These are phyloP conservation scores for Gobiocypris rarus DNA, from an alignment of 2,113 vertebrate species.

Conservation along the genomic window DNA sequence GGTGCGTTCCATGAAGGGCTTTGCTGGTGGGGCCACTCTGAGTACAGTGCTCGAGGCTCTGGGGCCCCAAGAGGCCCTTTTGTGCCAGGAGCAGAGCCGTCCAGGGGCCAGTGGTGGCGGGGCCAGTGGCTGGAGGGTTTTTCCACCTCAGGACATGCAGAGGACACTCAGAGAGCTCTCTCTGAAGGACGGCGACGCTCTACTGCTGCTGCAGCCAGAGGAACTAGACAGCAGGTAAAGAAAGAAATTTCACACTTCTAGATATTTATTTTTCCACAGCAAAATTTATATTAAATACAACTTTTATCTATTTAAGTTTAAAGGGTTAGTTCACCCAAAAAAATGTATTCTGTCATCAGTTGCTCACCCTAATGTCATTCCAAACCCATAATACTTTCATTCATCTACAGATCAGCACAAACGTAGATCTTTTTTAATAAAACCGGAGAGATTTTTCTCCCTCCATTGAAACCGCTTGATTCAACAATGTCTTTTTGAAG, in stretches of 20 bases:
- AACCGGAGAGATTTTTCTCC: background rate
- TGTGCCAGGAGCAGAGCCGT: slow-evolving; percentile 72
- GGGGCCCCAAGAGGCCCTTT: slow-evolving; percentile 70
- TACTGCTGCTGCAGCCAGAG: slow-evolving; percentile 82
- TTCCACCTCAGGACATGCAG: slow-evolving; percentile 78
- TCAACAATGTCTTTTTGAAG: too few relatives aligned
- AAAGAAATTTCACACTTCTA: background rate
- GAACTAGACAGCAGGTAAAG: slow-evolving; percentile 80
- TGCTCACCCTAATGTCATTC: background rate
- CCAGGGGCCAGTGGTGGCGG: slow-evolving; percentile 54
- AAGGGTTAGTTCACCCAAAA: background rate
- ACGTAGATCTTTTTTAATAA: background rate
- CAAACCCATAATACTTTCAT: background rate
- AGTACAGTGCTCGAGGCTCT: slow-evolving; percentile 67
- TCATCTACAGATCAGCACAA: background rate
- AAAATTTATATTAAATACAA: background rate
- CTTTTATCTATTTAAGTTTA: background rate
- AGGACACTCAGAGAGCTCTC: slow-evolving; percentile 83
- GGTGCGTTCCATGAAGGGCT: slow-evolving; percentile 70
- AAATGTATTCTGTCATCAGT: background rate
- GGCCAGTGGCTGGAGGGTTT: slow-evolving; percentile 81
- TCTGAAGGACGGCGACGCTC: slow-evolving; percentile 81
- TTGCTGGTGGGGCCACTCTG: slow-evolving; percentile 69
- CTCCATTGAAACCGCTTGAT: too few relatives aligned
- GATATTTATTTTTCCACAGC: background rate